Evolutionary conservation across 2,888 invertebrate species (phyloP), one percentile per base, ranked within the genome.

Genomic region (Corythucha ciliata): DNA sequence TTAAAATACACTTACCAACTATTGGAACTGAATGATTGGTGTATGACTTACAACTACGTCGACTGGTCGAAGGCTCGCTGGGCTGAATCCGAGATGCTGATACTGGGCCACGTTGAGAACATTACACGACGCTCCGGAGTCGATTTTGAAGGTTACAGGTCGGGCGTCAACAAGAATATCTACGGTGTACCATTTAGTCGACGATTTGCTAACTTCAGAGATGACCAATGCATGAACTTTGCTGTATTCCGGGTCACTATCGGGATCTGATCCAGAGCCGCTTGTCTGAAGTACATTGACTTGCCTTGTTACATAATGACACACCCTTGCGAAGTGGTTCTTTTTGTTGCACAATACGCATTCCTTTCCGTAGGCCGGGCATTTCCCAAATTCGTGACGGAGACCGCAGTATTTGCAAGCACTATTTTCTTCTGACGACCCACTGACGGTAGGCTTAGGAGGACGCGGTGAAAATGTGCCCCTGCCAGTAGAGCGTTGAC

Each of bases 341-440:
- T 4, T 5, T n/a, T 42, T 24, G 7, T 2, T 14, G 16, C 42
- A 42, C 4, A 20, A 7, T 2, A 18, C 16, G 18, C 42, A 42
- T 5, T 5, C n/a, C 16, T 49, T 49, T 2, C 24, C 22, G 18
- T 20, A 49, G 4, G 39, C 49, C 32, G 49, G 41, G 49, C 49
- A 49, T 7, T 18, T 4, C 8, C 41, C 41, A 26, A 21, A 41
- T 2, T 20, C 41, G 22, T 49, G 49, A 5, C 7, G n/a, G 14
- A 4, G 21, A 4, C 41, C 41, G 25, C 49, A 49, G 21, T 18
- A 32, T 3, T 4, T 2, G 42, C 49, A 49, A n/a, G n/a, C n/a
- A n/a, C n/a, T n/a, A n/a, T n/a, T n/a, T n/a, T n/a, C n/a, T n/a
- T n/a, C n/a, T n/a, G n/a, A n/a, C n/a, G n/a, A n/a, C n/a, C n/a